A percentile compares a stretch with the other conserved stretches of the same genome.
Conservation (phyloP, 2,888 invertebrate species). For the Pocota personata region DNA sequence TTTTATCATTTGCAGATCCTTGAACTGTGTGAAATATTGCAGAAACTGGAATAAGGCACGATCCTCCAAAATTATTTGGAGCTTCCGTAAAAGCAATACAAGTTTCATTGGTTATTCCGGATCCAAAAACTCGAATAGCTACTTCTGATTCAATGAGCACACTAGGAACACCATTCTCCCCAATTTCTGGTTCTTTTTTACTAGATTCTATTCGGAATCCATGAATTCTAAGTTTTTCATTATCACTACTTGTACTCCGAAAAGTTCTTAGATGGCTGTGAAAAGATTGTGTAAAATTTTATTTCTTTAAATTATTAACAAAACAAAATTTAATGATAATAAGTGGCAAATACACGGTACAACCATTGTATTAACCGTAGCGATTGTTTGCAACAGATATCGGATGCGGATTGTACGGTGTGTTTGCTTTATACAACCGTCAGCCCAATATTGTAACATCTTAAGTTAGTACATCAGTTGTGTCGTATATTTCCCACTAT, state of each 20-base stretch:
- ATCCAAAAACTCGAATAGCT: constrained; percentile 89
- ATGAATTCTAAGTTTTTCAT: constrained; percentile 71
- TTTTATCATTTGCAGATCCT: constrained; percentile 82
- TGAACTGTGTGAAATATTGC: constrained; percentile 83
- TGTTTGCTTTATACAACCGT: too few relatives aligned
- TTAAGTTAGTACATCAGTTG: too few relatives aligned
- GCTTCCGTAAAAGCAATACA: constrained; percentile 89
- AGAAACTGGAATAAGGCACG: constrained; percentile 83
- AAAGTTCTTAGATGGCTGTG: constrained; percentile 8
- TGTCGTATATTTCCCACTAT: too few relatives aligned
- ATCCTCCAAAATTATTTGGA: constrained; percentile 83
- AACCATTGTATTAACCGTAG: too few relatives aligned
- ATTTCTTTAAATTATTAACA: too few relatives aligned
- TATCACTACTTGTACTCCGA: neutral
- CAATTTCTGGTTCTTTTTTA: constrained; percentile 75
- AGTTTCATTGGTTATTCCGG: constrained; percentile 86
- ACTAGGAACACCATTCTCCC: constrained; percentile 86
- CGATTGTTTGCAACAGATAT: too few relatives aligned
- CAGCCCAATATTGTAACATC: too few relatives aligned
- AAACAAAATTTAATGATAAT: too few relatives aligned
- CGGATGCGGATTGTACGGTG: too few relatives aligned
- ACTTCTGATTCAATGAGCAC: constrained; percentile 86
- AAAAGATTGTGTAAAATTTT: neutral
- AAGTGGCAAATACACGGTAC: too few relatives aligned
- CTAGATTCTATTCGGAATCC: constrained; percentile 78